These are phyloP conservation scores for Gastracanthus pulcherrimus DNA, from an alignment of 2,888 invertebrate species.

Conservation along the genomic window DNA sequence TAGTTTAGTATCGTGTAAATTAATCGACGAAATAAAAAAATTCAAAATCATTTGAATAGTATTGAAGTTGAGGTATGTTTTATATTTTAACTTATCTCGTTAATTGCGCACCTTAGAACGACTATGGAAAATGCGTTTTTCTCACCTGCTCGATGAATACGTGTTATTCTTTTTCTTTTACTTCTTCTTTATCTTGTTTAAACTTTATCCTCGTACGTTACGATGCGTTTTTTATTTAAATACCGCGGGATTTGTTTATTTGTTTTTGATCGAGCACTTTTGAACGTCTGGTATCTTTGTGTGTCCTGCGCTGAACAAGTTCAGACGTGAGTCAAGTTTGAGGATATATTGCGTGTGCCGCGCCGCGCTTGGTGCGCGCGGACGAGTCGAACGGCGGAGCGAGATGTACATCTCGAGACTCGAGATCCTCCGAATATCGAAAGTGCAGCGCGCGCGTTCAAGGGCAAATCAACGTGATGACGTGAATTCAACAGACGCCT, in stretches of 20 bases:
- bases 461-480: background rate
- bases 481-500: constrained; percentile 11
- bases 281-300: constrained; percentile 7
- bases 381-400: constrained; percentile 16
- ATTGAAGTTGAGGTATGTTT: too few relatives aligned
- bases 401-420: constrained; percentile 8
- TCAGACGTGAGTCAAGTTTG: constrained; percentile 38
- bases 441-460: constrained; percentile 5
- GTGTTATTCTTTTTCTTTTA: background rate
- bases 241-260: constrained; percentile 1
- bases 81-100: too few relatives aligned
- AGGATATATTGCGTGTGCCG: constrained; percentile 3
- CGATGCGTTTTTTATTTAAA: constrained; percentile 7
- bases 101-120: too few relatives aligned
- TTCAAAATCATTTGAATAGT: too few relatives aligned
- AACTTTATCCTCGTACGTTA: background rate
- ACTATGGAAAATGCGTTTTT: too few relatives aligned
- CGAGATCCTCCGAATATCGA: constrained; percentile 21
- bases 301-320: constrained; percentile 34
- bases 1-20: too few relatives aligned
- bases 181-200: background rate
- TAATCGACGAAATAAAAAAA: too few relatives aligned
- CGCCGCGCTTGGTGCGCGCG: background rate
- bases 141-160: too few relatives aligned
- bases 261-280: background rate